Conservation (phyloP, 2,797 vertebrate species). For the Myiothlypis chrysogaster region DNA sequence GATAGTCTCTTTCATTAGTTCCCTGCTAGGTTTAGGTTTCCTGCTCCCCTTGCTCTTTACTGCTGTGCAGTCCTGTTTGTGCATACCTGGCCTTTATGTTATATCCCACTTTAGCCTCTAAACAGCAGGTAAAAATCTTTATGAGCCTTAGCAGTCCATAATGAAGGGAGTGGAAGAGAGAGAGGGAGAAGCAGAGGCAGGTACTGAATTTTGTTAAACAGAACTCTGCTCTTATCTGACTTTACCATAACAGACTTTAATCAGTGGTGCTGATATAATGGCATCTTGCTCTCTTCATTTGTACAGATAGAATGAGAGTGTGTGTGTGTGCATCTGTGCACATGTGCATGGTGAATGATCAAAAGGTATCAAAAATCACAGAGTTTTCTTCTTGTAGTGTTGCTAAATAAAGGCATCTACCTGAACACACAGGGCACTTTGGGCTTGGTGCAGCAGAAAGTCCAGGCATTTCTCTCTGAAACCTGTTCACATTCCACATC, state of each 20-base stretch:
- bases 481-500: conserved; percentile 22
- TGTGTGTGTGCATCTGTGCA: background rate
- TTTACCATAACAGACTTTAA: background rate
- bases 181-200: background rate
- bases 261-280: background rate
- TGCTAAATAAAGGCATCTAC: background rate
- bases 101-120: background rate
- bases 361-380: background rate
- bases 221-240: background rate
- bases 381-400: background rate
- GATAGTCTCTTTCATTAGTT: background rate
- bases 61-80: background rate
- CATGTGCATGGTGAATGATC: background rate
- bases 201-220: background rate
- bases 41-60: background rate
- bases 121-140: background rate
- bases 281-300: background rate
- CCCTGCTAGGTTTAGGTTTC: background rate
- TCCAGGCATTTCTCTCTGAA: background rate
- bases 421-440: background rate
- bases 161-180: background rate
- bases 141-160: background rate
- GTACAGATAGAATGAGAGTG: background rate
- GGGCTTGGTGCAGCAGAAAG: background rate
- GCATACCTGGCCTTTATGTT: background rate